Conservation (phyloP, 2,888 invertebrate genomes). For the Incurvaria masculella region DNA sequence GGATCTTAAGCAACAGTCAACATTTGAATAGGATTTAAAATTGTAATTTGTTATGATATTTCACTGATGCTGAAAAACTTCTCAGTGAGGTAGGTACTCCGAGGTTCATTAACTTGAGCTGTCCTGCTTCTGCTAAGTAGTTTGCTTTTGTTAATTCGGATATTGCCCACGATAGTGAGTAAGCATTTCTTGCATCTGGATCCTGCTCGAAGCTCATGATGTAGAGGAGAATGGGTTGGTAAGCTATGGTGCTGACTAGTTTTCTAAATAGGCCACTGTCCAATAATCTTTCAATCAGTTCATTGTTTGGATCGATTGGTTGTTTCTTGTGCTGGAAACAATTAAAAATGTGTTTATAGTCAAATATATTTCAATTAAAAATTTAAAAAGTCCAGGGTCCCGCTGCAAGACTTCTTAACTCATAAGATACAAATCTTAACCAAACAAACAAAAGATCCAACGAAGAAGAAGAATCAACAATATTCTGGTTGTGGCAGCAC, state of each 20-base stretch:
- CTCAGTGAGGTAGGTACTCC: conserved; percentile 34
- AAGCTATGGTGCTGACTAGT: conserved; percentile 35
- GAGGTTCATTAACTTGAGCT: conserved; percentile 28
- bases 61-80: conserved; percentile 36
- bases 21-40: too few species aligned
- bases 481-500: not conserved
- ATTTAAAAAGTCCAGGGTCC: not conserved
- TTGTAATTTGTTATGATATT: conserved; percentile 27
- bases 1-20: too few species aligned
- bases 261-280: conserved; percentile 35
- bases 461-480: not conserved
- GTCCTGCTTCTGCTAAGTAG: conserved; percentile 39
- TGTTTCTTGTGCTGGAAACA: conserved; percentile 29
- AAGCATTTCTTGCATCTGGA: conserved; percentile 12
- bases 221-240: conserved; percentile 29
- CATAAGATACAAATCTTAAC: not conserved
- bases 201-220: conserved; percentile 25
- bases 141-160: conserved; percentile 28
- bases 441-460: not conserved
- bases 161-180: conserved; percentile 33
- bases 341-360: conserved; percentile 1
- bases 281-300: conserved; percentile 35
- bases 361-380: not conserved
- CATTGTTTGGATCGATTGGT: conserved; percentile 30
- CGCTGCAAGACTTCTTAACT: too few species aligned